Evolutionary conservation across 2,113 vertebrate species (phyloP).

Genomic region (Riparia riparia): DNA sequence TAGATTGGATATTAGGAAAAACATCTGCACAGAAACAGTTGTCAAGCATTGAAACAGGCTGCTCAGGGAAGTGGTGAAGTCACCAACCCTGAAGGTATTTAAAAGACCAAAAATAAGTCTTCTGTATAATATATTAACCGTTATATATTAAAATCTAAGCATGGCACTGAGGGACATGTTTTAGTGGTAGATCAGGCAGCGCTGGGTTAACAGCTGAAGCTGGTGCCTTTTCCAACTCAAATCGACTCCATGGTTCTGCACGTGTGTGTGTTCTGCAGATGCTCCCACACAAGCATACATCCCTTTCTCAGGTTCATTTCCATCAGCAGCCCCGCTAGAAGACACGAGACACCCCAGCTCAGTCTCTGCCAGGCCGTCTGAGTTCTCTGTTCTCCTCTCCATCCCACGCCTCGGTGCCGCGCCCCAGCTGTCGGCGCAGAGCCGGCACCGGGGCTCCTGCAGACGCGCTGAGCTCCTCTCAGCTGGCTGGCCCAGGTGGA

Average conservation of each 20-base stretch:
- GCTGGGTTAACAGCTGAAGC: background rate
- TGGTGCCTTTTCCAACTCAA: background rate
- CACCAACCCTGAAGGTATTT: background rate
- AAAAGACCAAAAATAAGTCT: background rate
- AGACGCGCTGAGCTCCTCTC: background rate
- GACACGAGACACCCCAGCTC: background rate
- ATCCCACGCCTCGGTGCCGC: rapidly evolving
- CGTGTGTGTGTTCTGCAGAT: background rate
- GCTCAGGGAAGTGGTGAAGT: background rate
- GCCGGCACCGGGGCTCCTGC: background rate
- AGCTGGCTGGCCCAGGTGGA: slow-evolving; percentile 18
- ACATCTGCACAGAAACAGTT: background rate
- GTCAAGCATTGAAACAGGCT: background rate
- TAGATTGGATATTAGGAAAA: background rate
- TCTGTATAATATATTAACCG: background rate
- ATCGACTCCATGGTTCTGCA: rapidly evolving
- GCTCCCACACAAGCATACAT: background rate
- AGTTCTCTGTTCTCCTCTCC: background rate
- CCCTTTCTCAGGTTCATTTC: background rate
- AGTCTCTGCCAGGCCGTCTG: background rate
- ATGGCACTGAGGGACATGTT: background rate
- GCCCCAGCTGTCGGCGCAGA: background rate
- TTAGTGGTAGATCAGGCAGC: background rate
- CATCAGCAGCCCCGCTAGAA: background rate
- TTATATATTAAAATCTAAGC: background rate